Base-by-base conservation (phyloP, 2,113 vertebrate species). In the Cinclus cinclus region DNA sequence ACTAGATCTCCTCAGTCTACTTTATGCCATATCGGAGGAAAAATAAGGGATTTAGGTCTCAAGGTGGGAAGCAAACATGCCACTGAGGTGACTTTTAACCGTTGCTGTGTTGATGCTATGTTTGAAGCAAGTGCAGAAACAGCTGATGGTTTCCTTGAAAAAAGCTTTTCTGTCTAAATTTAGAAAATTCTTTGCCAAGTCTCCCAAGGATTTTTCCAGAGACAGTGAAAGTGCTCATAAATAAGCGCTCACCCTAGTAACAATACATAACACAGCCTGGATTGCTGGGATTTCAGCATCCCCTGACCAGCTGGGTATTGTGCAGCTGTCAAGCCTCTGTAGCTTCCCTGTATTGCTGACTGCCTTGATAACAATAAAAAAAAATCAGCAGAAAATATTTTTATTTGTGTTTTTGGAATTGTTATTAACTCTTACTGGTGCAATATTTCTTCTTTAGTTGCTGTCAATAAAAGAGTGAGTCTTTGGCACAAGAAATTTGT, bases 201-300 rank as follows among this genome's bases (percentile, higher is more conserved):
- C 87, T 97, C 83, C 70, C 60, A 86, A 91, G 89, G 92, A 91
- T 94, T 64, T 80, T 96, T 95, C 90, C 80, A 92, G 89, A 92
- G 77, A 76, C 17, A 70, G 82, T 86, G 46, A 49, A 92, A 83
- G 83, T 78, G 74, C 60, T 96, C 74, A 85, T 94, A 94, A 97
- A 96, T 92, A 96, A 82, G 62, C 24, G 59, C 65, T 71, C 56
- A 83, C 83, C 64, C 86, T 44, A 46, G 88, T 79, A 92, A 89
- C 87, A 79, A 83, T 87, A 46, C 74, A 87, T 27, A 81, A 65
- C 63, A 75, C 46, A 56, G 42, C 65, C 83, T 39, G 92, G 80
- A 76, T 96, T 94, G 59, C 83, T 94, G 97, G 92, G 94, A 95
- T 94, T 96, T 96, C 80, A 81, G 82, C 53, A 74, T 79, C 90